These are phyloP conservation scores for Scaptomyza caliginosa DNA, from an alignment of 2,888 invertebrate species.

Conservation along the genomic window DNA sequence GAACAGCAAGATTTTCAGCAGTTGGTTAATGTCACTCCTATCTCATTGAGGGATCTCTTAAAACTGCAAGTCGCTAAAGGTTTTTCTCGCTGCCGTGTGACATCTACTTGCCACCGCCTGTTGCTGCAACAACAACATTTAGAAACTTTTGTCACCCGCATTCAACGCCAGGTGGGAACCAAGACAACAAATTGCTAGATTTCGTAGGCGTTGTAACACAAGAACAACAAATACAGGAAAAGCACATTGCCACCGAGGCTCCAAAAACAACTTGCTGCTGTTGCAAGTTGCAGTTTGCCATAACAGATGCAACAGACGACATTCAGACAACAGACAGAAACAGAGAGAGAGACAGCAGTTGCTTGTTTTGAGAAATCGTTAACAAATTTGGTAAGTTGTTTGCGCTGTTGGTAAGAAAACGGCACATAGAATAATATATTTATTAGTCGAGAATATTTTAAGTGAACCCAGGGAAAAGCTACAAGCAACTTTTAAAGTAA, in stretches of 20 bases:
- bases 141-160: conserved; percentile 56
- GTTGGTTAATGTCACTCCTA: conserved; percentile 35
- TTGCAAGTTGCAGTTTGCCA: conserved; percentile 18
- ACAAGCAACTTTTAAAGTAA: too few species aligned
- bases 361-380: conserved; percentile 44
- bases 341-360: background rate
- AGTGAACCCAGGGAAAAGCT: background rate
- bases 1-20: conserved; percentile 1
- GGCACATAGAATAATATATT: conserved; percentile 27
- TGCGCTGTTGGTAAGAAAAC: conserved; percentile 20
- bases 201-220: conserved; percentile 40
- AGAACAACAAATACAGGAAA: conserved; percentile 12
- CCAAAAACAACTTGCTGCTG: background rate
- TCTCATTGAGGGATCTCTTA: conserved; percentile 45
- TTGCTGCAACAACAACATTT: conserved; percentile 19
- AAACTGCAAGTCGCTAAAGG: conserved; percentile 14
- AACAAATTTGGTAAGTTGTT: conserved; percentile 35
- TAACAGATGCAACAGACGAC: conserved; percentile 11
- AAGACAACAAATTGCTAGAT: conserved; percentile 50
- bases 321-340: too few species aligned
- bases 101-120: conserved; percentile 28
- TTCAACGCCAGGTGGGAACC: conserved; percentile 29
- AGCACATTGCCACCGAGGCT: conserved; percentile 17
- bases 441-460: conserved; percentile 11
- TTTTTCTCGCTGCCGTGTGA: conserved; percentile 32